These are phyloP conservation scores for Metellina segmentata DNA, from an alignment of 2,888 invertebrate species.

Conservation along the genomic window DNA sequence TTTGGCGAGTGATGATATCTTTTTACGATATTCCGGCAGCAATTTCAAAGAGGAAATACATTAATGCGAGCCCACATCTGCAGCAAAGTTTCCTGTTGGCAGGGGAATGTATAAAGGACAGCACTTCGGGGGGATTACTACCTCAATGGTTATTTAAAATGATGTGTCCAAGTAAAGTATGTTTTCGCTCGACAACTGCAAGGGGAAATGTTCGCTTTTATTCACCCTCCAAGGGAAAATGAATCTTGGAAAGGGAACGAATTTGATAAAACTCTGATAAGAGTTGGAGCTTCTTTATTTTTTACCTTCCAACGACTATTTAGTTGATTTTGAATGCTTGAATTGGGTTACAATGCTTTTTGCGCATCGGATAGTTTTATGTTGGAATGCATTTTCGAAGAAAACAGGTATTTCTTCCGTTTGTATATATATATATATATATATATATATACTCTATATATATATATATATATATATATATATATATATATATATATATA, in stretches of 20 bases:
- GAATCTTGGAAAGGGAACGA: slow-evolving; percentile 44
- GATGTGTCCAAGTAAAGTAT: slow-evolving; percentile 46
- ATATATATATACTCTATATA: no score
- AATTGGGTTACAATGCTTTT: not conserved
- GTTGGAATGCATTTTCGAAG: not conserved
- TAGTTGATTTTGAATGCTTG: not conserved
- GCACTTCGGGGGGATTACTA: slow-evolving; percentile 16
- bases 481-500: no score
- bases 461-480: no score
- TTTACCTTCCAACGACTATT: not conserved
- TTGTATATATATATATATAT: no score
- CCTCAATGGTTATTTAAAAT: slow-evolving; percentile 55
- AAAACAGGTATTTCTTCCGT: not conserved
- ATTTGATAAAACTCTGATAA: slow-evolving; percentile 55
- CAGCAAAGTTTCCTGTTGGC: slow-evolving; percentile 6
- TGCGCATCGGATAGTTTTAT: not conserved
- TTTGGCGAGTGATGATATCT: slow-evolving; percentile 58
- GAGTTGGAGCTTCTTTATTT: not conserved
- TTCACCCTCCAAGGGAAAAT: slow-evolving; percentile 42
- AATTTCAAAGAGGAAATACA: slow-evolving; percentile 62
- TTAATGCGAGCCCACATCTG: slow-evolving; percentile 45
- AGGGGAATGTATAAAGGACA: slow-evolving; percentile 26
- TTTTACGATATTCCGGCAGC: slow-evolving; percentile 67
- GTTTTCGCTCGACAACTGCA: slow-evolving; percentile 27
- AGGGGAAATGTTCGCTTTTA: slow-evolving; percentile 32